A percentile compares a stretch with the other conserved stretches of the same genome.
phyloP scores from a whole-genome alignment of 2,888 invertebrate genomes.

The Watsonalla binaria region DNA sequence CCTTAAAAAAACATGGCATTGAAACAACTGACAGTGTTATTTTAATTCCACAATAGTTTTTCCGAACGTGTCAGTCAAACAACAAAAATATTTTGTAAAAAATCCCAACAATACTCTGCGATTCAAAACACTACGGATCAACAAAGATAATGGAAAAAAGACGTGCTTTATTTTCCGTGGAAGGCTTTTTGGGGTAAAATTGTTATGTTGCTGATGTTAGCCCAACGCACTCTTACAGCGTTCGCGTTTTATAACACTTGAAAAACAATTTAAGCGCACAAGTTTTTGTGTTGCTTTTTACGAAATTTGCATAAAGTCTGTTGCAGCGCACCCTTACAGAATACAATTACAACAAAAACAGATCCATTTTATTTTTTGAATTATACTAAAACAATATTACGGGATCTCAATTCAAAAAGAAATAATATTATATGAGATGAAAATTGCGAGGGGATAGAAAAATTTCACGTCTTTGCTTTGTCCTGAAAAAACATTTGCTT shows the following conservation, averaged over 20 bases:
- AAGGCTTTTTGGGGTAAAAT: slow-evolving; percentile 16
- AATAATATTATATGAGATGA: not conserved
- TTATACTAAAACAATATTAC: slow-evolving; percentile 1
- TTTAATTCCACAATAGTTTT: no score
- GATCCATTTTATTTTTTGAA: slow-evolving; percentile 8
- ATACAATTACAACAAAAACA: slow-evolving; percentile 14
- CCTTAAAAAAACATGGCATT: no score
- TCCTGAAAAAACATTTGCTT: no score
- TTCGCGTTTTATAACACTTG: slow-evolving; percentile 20
- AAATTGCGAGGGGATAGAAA: no score
- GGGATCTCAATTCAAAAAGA: not conserved
- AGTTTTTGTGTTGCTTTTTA: slow-evolving; percentile 18
- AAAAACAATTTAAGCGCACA: slow-evolving; percentile 22
- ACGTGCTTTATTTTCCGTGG: not conserved
- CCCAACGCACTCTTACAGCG: slow-evolving; percentile 13
- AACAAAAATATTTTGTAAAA: no score
- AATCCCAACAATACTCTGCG: not conserved
- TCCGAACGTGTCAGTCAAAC: no score
- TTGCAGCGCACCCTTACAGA: slow-evolving; percentile 11
- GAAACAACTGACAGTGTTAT: no score
- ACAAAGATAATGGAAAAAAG: not conserved
- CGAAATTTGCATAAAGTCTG: slow-evolving; percentile 30
- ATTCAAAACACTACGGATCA: not conserved
- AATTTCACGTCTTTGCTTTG: no score
- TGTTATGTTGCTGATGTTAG: slow-evolving; percentile 15